Evolutionary conservation across 92 coral and sea anemone genomes (phyloP).

Genomic region (Chrysogorgia sp.): DNA sequence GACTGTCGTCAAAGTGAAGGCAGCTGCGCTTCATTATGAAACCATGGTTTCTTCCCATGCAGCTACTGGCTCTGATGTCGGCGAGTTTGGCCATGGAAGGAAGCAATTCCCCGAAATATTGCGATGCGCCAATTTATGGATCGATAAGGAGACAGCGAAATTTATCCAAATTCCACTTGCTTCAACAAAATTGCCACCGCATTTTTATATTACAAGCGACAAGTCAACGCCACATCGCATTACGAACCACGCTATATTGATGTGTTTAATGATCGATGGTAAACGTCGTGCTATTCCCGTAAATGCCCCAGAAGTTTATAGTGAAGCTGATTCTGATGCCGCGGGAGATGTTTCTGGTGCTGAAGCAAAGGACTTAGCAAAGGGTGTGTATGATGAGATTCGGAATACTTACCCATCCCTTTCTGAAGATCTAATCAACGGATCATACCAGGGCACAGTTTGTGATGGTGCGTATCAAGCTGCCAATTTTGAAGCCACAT

Average conservation of each 20-base stretch:
- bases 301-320: slow-evolving; percentile 19
- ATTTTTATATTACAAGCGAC: too few species aligned
- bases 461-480: slow-evolving; percentile 28
- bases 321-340: slow-evolving; percentile 2
- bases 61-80: too few species aligned
- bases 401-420: slow-evolving; percentile 10
- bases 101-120: slow-evolving; percentile 15
- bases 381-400: slow-evolving; percentile 1
- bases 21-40: too few species aligned
- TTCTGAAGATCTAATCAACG: not conserved
- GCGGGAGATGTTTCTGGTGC: slow-evolving; percentile 24
- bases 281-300: too few species aligned
- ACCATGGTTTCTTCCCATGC: slow-evolving; percentile 6
- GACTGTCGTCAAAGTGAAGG: too few species aligned
- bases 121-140: slow-evolving; percentile 2
- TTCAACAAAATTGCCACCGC: slow-evolving; percentile 14
- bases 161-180: not conserved
- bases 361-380: slow-evolving; percentile 9
- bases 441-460: too few species aligned
- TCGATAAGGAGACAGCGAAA: slow-evolving; percentile 11
- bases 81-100: slow-evolving; percentile 13
- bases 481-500: slow-evolving; percentile 1
- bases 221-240: too few species aligned
- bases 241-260: too few species aligned
- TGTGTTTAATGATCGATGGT: slow-evolving; percentile 5